Evolutionary conservation across 2,888 invertebrate genomes (phyloP).

Genomic region (Agonopterix alstromeriana): DNA sequence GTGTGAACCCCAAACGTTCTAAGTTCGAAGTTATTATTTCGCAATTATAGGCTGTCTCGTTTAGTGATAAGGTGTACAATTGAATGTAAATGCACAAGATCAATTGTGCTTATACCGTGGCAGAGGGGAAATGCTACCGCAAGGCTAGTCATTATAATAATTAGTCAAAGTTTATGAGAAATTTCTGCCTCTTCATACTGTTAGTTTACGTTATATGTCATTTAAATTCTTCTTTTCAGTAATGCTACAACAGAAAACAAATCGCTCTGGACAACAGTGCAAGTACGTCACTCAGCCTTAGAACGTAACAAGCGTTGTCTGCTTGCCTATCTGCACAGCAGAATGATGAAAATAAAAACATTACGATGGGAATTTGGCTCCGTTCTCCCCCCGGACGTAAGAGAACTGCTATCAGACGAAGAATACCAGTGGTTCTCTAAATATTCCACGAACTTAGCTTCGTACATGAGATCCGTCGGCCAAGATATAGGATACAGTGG

Average conservation of each 20-base stretch:
- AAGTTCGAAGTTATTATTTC: no score
- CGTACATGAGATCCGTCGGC: slow-evolving; percentile 93
- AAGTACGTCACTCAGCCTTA: slow-evolving; percentile 89
- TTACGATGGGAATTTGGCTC: slow-evolving; percentile 98
- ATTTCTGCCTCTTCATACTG: no score
- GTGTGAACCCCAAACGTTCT: no score
- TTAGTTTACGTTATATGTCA: no score
- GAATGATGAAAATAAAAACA: slow-evolving; percentile 88
- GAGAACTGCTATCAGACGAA: slow-evolving; percentile 84
- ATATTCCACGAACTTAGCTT: slow-evolving; percentile 90
- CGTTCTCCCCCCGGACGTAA: slow-evolving; percentile 90
- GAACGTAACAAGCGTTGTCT: slow-evolving; percentile 94
- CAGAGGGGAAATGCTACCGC: no score
- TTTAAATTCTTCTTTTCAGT: slow-evolving; percentile 28
- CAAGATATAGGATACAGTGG: slow-evolving; percentile 82
- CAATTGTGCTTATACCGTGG: no score
- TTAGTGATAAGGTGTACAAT: no score
- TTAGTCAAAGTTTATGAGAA: no score
- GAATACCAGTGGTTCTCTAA: slow-evolving; percentile 93
- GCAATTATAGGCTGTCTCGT: no score
- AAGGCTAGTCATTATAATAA: no score
- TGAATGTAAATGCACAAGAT: no score
- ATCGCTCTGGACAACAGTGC: slow-evolving; percentile 84
- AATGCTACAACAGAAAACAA: slow-evolving; percentile 76
- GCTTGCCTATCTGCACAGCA: slow-evolving; percentile 87